Base-by-base conservation (phyloP, 2,113 vertebrate species). In the Excalfactoria chinensis region DNA sequence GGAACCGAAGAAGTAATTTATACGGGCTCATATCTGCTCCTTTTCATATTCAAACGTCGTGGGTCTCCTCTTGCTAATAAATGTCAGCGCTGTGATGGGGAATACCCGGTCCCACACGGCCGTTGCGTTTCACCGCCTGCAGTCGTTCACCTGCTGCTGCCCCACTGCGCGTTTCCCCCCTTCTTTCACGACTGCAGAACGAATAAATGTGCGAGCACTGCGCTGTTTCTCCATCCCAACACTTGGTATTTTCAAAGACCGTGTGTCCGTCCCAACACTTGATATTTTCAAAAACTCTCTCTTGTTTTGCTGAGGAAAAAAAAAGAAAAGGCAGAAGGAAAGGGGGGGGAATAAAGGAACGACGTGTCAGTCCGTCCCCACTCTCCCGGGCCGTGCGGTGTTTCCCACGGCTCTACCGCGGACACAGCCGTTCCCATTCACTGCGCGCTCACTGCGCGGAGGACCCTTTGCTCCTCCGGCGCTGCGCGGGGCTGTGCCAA, bases 91-190 rank as follows among this genome's bases (percentile, higher is more conserved):
- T 95, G 85, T 95, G 89, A 88, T 89, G 87, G 87, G 89, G 94
- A 95, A 93, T 93, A 89, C 92, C 84, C 93, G 94, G 94, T 93
- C 91, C 94, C 79, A 75, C 93, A 96, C 93, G 93, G 91, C 87
- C 91, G 91, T 95, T 94, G 94, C 89, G 92, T 95, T 96, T 96
- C 84, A 93, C 87, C 79, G 46, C 93, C 91, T 95, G 94, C 89
- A 95, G 73, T 96, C 71, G 93, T 95, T 96, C 94, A 96, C 96
- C 96, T 96, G 93, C 93, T 95, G 89, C 87, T 95, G 89, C 89
- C 72, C 94, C 93, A 94, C 95, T 95, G 67, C 82, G 83, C 75
- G 43, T 91, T 94, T 94, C 41, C 4, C 71, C 85, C 69, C 84
- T 91, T 93, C 75, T 68, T 94, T 56, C 69, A 82, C 72, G 53